Percentiles rank a stretch among this genome's conserved stretches.
phyloP scores from a whole-genome alignment of 2,888 invertebrate species.

The Leptinotarsa tumamoca region DNA sequence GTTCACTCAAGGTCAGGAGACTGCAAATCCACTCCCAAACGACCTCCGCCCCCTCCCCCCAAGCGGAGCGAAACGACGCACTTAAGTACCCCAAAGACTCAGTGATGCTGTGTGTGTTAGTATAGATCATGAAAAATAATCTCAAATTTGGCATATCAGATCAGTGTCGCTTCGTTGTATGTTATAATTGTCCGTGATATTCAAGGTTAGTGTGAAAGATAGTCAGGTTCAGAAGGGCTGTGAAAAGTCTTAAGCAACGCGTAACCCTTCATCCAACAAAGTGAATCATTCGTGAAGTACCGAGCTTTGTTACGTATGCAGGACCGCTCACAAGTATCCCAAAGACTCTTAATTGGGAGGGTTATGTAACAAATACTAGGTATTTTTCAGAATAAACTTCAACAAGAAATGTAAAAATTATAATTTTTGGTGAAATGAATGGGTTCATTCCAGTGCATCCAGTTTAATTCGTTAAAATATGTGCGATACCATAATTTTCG shows the following conservation, averaged over 20 bases:
- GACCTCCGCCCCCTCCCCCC: conserved; percentile 91
- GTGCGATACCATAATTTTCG: too few species aligned
- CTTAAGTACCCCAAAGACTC: conserved; percentile 71
- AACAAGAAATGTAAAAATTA: too few species aligned
- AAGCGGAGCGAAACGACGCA: conserved; percentile 91
- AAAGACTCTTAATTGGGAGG: too few species aligned
- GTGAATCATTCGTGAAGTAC: too few species aligned
- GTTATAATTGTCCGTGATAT: conserved; percentile 25
- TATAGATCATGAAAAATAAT: conserved; percentile 41
- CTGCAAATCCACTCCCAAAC: conserved; percentile 65
- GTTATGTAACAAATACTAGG: too few species aligned
- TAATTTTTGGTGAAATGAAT: too few species aligned
- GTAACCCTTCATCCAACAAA: background rate
- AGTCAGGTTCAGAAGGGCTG: background rate
- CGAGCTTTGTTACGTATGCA: too few species aligned
- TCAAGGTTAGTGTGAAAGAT: conserved; percentile 26
- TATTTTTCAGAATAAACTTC: too few species aligned
- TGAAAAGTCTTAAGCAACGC: background rate
- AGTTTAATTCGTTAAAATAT: too few species aligned
- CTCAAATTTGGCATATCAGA: conserved; percentile 45
- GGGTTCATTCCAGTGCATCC: too few species aligned
- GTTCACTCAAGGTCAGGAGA: conserved; percentile 52
- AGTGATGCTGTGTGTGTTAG: conserved; percentile 60
- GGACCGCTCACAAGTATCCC: too few species aligned
- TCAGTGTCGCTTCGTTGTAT: conserved; percentile 27